Percentiles rank a stretch among this genome's conserved stretches.
Conservation (phyloP, 2,797 vertebrate species). For the Rhinichthys osculus region DNA sequence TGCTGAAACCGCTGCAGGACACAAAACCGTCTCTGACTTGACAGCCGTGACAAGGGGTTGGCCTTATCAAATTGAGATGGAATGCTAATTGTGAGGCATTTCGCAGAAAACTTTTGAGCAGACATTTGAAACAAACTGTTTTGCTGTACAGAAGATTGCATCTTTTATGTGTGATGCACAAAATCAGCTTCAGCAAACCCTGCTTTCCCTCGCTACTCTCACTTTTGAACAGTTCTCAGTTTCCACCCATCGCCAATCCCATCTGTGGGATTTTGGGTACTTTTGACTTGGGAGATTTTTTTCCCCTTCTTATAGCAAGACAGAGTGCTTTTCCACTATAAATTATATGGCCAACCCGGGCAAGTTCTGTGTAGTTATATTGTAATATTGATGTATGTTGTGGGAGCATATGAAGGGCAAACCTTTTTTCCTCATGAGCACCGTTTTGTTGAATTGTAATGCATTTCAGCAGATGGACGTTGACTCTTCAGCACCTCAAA, state of each 20-base stretch:
- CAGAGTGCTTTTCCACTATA: neutral
- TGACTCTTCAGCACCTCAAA: constrained; percentile 35
- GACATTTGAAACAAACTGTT: constrained; percentile 5
- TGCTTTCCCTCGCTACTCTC: neutral
- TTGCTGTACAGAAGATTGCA: neutral
- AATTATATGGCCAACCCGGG: neutral
- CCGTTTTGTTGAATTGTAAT: neutral
- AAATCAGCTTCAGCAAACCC: neutral
- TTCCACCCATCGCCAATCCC: neutral
- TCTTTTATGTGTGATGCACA: constrained; percentile 18
- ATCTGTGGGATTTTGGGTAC: constrained; percentile 34
- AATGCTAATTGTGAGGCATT: constrained; percentile 59
- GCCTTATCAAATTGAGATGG: constrained; percentile 47
- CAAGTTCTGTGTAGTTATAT: neutral
- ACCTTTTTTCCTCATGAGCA: neutral
- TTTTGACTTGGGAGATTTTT: neutral
- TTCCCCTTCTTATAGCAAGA: neutral
- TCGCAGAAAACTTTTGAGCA: constrained; percentile 16
- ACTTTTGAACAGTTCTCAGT: constrained; percentile 24
- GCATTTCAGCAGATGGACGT: constrained; percentile 33
- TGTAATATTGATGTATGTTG: neutral
- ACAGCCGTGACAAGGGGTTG: constrained; percentile 43
- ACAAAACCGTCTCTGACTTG: constrained; percentile 53
- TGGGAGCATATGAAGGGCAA: neutral
- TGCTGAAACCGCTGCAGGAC: constrained; percentile 52